phyloP scores from a whole-genome alignment of 2,888 invertebrate genomes.

The Iselma pallidipennis region DNA sequence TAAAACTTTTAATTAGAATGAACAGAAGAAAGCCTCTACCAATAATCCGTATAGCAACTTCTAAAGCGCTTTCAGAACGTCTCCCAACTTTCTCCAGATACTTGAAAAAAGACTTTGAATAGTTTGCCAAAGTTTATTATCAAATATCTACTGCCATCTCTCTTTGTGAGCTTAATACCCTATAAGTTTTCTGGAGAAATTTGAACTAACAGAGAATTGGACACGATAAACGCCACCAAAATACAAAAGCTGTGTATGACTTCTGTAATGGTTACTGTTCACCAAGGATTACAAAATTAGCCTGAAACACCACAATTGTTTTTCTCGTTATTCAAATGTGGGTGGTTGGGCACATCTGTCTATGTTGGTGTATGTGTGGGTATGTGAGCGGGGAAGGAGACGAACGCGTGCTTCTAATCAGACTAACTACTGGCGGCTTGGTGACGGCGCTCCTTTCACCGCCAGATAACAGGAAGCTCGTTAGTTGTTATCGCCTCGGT shows the following conservation, averaged over 20 bases:
- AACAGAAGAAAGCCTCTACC: not conserved
- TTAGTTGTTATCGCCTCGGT: slow-evolving; percentile 48
- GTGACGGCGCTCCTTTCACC: slow-evolving; percentile 26
- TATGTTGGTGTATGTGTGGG: no score
- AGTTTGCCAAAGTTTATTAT: not conserved
- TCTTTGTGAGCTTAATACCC: not conserved
- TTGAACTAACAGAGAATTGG: not conserved
- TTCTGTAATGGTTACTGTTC: not conserved
- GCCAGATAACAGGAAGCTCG: slow-evolving; percentile 45
- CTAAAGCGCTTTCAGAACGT: not conserved
- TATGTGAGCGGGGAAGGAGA: not conserved
- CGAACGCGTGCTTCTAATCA: slow-evolving; percentile 29
- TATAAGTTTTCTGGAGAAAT: not conserved
- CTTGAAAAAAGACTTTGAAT: not conserved
- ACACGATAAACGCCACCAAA: no score
- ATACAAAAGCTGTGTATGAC: no score
- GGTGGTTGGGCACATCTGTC: no score
- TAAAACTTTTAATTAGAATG: not conserved
- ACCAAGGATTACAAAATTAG: not conserved
- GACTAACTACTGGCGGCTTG: slow-evolving; percentile 24
- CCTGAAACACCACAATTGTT: not conserved
- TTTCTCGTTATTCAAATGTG: not conserved
- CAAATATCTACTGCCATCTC: not conserved
- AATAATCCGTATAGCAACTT: not conserved
- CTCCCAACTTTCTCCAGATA: not conserved